Base-by-base conservation (phyloP, 2,797 vertebrate genomes). In the Urosaurus nigricauda region DNA sequence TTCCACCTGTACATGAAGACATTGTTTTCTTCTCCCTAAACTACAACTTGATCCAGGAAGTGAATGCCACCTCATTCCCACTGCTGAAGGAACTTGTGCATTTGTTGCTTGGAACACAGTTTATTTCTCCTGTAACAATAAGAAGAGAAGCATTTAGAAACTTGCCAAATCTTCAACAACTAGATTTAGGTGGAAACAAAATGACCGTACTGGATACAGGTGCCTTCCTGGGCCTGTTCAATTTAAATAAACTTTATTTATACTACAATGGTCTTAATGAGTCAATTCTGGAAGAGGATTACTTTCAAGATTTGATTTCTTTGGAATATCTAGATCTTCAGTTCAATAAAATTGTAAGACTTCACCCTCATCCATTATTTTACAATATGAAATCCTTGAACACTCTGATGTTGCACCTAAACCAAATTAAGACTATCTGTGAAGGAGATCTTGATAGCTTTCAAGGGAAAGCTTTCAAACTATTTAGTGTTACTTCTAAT, bases 331-430 rank as follows among this genome's bases (percentile, higher is more conserved):
- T 99, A 43, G 74, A 97, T 73, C 97, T 99, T 29, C 94, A 75
- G 2, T 74, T 0, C 0, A 99, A 99, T 60, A 0, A 89, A 2
- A 97, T 99, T 63, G 56, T 1, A 0, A 96, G 88, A 87, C 94
- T 98, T 85, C 88, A 19, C 8, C 98, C 98, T 6, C 97, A 97
- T 58, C 91, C 91, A 3, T 98, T 98, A 56, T 99, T 99, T 93
- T 83, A 58, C 82, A 96, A 94, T 21, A 92, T 98, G 85, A 95
- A 75, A 35, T 94, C 91, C 58, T 95, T 99, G 58, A 92, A 93
- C 5, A 43, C 87, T 0, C 86, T 99, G 21, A 90, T 96, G 65
- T 95, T 99, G 82, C 95, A 92, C 89, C 0, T 51, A 24, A 99
- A 98, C 87, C 0, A 1, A 0, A 97, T 98, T 37, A 5, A 93